Conservation (phyloP, 2,797 vertebrate species). For the Peromyscus eremicus region DNA sequence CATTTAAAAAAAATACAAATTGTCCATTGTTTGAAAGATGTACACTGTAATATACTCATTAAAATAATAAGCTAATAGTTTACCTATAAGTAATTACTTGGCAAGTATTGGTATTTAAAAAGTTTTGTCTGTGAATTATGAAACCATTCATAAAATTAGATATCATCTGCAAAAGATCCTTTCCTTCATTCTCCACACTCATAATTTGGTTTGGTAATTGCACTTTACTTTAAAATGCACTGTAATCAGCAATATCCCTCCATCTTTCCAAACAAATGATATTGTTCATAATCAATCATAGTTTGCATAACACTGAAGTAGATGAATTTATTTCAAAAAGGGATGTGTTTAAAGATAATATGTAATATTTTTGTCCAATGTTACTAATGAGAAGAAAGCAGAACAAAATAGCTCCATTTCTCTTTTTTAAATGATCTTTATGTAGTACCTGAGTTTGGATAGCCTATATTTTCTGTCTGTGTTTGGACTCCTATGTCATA, state of each 20-base stretch:
- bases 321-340: constrained; percentile 10
- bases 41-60: constrained; percentile 47
- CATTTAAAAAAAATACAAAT: constrained; percentile 50
- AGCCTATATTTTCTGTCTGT: not conserved
- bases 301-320: not conserved
- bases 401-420: not conserved
- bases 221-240: not conserved
- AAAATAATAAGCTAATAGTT: constrained; percentile 40
- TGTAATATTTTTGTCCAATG: not conserved
- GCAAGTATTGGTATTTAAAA: constrained; percentile 4
- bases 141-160: constrained; percentile 53
- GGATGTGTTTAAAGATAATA: not conserved
- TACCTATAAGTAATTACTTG: constrained; percentile 54
- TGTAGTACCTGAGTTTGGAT: not conserved
- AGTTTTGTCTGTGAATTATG: constrained; percentile 7
- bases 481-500: not conserved
- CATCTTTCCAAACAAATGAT: constrained; percentile 48
- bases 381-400: not conserved
- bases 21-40: not conserved
- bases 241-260: not conserved
- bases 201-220: constrained; percentile 41
- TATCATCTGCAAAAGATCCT: constrained; percentile 8
- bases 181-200: constrained; percentile 58
- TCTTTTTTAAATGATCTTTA: not conserved
- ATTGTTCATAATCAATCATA: not conserved